Evolutionary conservation across 2,797 vertebrate genomes (phyloP).

Genomic region (Chanos chanos): DNA sequence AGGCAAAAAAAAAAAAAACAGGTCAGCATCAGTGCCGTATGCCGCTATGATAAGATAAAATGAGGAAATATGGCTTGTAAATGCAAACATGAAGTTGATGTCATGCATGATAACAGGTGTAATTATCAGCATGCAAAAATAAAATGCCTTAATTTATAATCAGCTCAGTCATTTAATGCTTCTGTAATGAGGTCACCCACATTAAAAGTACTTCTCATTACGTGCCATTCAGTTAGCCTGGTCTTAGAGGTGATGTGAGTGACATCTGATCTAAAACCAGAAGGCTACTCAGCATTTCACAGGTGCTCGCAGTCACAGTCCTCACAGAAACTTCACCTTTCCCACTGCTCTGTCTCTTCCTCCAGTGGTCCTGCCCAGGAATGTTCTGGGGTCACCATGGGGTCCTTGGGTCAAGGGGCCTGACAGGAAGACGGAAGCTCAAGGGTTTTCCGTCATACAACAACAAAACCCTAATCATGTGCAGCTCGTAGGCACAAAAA

Average conservation of each 20-base stretch:
- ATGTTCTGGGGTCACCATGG: slow-evolving; percentile 16
- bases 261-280: too few relatives aligned
- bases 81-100: background rate
- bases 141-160: too few relatives aligned
- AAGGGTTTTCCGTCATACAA: slow-evolving; percentile 21
- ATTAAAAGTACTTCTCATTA: too few relatives aligned
- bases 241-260: too few relatives aligned
- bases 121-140: too few relatives aligned
- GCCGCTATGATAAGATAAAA: background rate
- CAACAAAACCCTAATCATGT: slow-evolving; percentile 26
- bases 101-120: background rate
- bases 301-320: too few relatives aligned
- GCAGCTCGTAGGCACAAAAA: slow-evolving; percentile 25
- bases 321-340: background rate
- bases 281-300: too few relatives aligned
- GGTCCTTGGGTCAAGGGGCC: slow-evolving; percentile 25
- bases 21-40: background rate
- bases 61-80: background rate
- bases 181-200: too few relatives aligned
- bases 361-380: slow-evolving; percentile 30
- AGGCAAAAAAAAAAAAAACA: background rate
- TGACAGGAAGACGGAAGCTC: background rate
- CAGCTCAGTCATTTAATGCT: too few relatives aligned
- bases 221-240: too few relatives aligned
- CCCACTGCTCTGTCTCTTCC: slow-evolving; percentile 2